phyloP scores from a whole-genome alignment of 2,113 vertebrate species.

The Brevimyrus niger region DNA sequence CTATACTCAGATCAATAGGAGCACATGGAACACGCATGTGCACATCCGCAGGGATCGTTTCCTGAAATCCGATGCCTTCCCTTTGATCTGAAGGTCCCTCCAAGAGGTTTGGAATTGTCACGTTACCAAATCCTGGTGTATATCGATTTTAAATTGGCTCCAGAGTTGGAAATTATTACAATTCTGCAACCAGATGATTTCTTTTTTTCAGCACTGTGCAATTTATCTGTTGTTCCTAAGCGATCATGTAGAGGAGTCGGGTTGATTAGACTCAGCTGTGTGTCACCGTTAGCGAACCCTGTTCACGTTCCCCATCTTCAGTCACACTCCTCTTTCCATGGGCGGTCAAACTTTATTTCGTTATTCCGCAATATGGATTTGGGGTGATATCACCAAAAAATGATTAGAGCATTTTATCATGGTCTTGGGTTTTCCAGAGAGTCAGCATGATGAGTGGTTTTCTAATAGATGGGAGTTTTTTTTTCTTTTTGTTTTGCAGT shows the following conservation, averaged over 20 bases:
- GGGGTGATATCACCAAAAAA: background rate
- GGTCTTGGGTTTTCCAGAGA: background rate
- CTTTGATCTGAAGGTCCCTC: background rate
- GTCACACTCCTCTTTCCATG: background rate
- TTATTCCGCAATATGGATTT: background rate
- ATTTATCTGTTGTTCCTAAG: conserved; percentile 10
- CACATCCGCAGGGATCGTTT: background rate
- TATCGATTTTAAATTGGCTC: conserved; percentile 13
- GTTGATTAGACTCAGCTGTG: conserved; percentile 10
- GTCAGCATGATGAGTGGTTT: background rate
- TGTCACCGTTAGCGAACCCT: background rate
- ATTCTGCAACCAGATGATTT: conserved; percentile 8
- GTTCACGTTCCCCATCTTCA: background rate
- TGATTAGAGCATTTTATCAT: background rate
- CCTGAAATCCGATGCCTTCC: background rate
- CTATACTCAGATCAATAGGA: background rate
- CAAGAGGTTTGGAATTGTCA: background rate
- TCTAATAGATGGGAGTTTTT: background rate
- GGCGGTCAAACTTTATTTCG: background rate
- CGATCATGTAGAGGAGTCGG: background rate
- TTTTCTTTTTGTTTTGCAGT: background rate
- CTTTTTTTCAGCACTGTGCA: background rate
- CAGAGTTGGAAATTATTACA: conserved; percentile 17
- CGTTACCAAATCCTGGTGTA: background rate
- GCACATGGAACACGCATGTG: background rate